Conservation (phyloP, 2,888 invertebrate species). For the Caenorhabditis sp. region DNA sequence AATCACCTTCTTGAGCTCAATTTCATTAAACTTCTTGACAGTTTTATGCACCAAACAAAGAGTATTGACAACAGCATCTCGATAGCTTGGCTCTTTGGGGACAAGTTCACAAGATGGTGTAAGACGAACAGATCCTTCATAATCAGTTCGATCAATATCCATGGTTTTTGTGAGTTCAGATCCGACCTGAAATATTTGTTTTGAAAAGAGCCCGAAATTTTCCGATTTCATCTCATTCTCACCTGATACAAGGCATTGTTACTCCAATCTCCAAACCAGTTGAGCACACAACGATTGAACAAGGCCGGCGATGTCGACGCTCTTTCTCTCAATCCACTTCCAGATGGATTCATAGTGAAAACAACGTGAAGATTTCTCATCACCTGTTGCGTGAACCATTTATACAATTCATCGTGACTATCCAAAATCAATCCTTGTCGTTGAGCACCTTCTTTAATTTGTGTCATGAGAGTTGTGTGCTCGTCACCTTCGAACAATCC, state of each 20-base stretch:
- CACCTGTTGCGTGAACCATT: constrained; percentile 96
- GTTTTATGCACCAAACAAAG: constrained; percentile 98
- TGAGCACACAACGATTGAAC: constrained; percentile 97
- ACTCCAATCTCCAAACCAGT: constrained; percentile 99
- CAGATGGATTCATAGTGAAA: constrained; percentile 99
- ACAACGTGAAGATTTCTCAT: constrained; percentile 99
- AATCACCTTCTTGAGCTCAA: constrained; percentile 74
- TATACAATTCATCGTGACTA: constrained; percentile 96
- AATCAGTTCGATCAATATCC: constrained; percentile 87
- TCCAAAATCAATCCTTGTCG: constrained; percentile 97
- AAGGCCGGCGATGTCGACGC: constrained; percentile 98
- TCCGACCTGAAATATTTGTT: constrained; percentile 75
- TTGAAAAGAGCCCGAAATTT: not conserved
- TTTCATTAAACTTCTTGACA: constrained; percentile 86
- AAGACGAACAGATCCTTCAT: constrained; percentile 88
- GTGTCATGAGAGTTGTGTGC: constrained; percentile 97
- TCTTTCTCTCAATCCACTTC: constrained; percentile 95
- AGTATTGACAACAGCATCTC: constrained; percentile 90
- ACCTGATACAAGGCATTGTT: constrained; percentile 79
- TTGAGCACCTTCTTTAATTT: constrained; percentile 98
- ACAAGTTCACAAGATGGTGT: constrained; percentile 81
- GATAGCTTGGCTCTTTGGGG: constrained; percentile 61
- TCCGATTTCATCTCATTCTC: not conserved
- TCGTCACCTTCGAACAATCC: constrained; percentile 83
- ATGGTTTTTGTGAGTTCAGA: constrained; percentile 94